These are phyloP conservation scores for Bugula neritina DNA, from an alignment of 2,888 invertebrate genomes.

Conservation along the genomic window DNA sequence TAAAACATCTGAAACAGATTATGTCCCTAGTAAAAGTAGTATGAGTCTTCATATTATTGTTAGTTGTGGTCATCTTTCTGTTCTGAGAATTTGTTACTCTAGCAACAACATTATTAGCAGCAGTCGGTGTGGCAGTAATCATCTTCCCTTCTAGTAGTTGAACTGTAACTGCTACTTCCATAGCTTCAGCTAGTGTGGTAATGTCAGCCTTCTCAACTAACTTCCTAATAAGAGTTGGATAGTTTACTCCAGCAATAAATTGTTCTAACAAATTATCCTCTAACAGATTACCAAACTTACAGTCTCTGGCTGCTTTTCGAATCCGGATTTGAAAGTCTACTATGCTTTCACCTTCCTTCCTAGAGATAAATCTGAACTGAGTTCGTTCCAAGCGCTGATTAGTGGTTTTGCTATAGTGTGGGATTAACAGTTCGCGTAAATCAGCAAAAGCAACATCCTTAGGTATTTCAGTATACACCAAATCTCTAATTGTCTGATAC, in stretches of 20 bases:
- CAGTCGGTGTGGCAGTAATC: not conserved
- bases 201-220: not conserved
- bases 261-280: slow-evolving; percentile 8
- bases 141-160: not conserved
- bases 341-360: not conserved
- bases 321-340: not conserved
- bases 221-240: not conserved
- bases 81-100: not conserved
- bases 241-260: slow-evolving; percentile 13
- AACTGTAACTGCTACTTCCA: not conserved
- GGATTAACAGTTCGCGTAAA: not conserved
- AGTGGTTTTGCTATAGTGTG: not conserved
- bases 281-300: slow-evolving; percentile 3
- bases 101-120: not conserved
- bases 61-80: not conserved
- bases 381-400: slow-evolving; percentile 12
- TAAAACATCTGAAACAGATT: slow-evolving; percentile 5
- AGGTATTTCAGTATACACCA: not conserved
- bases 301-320: slow-evolving; percentile 5
- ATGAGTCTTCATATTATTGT: not conserved
- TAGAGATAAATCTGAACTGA: not conserved
- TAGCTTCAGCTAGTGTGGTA: not conserved
- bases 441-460: not conserved
- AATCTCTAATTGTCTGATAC: slow-evolving; percentile 18
- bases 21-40: not conserved